Evolutionary conservation across 1,140 invertebrate species (phyloP).

Genomic region (Lordiphosa clarofinis): DNA sequence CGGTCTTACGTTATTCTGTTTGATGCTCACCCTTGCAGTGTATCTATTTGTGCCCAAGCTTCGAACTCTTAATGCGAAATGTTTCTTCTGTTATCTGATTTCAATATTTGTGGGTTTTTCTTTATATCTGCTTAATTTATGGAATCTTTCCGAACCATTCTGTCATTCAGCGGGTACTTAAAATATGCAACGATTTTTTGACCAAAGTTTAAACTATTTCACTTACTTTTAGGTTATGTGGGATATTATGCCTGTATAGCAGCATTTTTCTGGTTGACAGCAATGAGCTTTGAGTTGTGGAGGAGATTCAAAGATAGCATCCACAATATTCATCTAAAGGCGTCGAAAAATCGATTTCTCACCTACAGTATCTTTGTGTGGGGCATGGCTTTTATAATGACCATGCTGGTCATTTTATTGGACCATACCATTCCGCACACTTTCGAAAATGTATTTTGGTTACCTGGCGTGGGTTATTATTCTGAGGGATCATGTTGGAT

Average conservation of each 20-base stretch:
- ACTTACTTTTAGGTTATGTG: conserved; percentile 80
- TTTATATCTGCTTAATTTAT: conserved; percentile 80
- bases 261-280: conserved; percentile 88
- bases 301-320: conserved; percentile 53
- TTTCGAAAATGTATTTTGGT: conserved; percentile 32
- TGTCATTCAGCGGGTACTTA: conserved; percentile 14
- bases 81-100: conserved; percentile 85
- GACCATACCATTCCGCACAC: conserved; percentile 51
- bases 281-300: conserved; percentile 88
- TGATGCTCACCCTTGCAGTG: too few species aligned
- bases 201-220: background rate
- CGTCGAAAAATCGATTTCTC: conserved; percentile 78
- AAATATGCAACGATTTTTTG: too few species aligned
- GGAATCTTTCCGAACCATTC: background rate
- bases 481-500: conserved; percentile 81
- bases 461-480: conserved; percentile 81
- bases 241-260: conserved; percentile 88
- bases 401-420: conserved; percentile 69
- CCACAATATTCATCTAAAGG: too few species aligned
- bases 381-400: conserved; percentile 82
- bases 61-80: conserved; percentile 70
- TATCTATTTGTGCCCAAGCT: too few species aligned
- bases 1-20: too few species aligned
- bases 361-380: conserved; percentile 86
- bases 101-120: conserved; percentile 82